Conservation (phyloP, 1,140 invertebrate genomes). For the Campodea augens region DNA sequence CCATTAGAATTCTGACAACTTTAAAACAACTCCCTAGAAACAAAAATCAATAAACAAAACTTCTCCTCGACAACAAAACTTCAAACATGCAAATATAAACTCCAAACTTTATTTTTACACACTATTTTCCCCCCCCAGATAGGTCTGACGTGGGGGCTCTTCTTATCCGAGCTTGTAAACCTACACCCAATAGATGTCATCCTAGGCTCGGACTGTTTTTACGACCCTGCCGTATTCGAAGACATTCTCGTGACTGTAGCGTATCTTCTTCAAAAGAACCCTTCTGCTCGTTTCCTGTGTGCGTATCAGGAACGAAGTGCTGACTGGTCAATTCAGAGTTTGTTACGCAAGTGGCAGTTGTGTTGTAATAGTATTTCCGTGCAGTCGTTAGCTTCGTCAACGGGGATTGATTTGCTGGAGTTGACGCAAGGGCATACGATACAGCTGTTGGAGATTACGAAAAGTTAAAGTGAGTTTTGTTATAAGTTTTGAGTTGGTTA, state of each 20-base stretch:
- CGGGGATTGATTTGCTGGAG: slow-evolving; percentile 52
- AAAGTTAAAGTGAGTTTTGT: too few relatives aligned
- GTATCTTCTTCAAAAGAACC: slow-evolving; percentile 62
- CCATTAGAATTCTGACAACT: too few relatives aligned
- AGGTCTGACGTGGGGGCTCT: slow-evolving; percentile 74
- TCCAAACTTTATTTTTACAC: too few relatives aligned
- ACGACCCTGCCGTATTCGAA: slow-evolving; percentile 77
- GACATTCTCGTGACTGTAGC: slow-evolving; percentile 76
- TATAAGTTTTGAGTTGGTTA: too few relatives aligned
- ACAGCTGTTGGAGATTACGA: slow-evolving; percentile 62
- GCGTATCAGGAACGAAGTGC: slow-evolving; percentile 77
- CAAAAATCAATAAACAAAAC: too few relatives aligned
- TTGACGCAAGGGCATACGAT: slow-evolving; percentile 71
- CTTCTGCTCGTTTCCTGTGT: slow-evolving; percentile 61
- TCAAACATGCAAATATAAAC: too few relatives aligned
- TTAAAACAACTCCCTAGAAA: too few relatives aligned
- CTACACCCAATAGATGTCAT: slow-evolving; percentile 65
- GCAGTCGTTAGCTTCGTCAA: slow-evolving; percentile 46
- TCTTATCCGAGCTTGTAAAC: slow-evolving; percentile 50
- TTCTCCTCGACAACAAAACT: too few relatives aligned
- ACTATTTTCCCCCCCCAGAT: slow-evolving; percentile 21
- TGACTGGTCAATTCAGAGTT: slow-evolving; percentile 76
- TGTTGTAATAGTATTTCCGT: slow-evolving; percentile 52
- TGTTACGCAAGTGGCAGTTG: slow-evolving; percentile 78
- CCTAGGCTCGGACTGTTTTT: slow-evolving; percentile 85